These are phyloP conservation scores for zebrafish (Danio rerio) DNA, from an alignment of 2,113 vertebrate genomes.

Conservation along the genomic window DNA sequence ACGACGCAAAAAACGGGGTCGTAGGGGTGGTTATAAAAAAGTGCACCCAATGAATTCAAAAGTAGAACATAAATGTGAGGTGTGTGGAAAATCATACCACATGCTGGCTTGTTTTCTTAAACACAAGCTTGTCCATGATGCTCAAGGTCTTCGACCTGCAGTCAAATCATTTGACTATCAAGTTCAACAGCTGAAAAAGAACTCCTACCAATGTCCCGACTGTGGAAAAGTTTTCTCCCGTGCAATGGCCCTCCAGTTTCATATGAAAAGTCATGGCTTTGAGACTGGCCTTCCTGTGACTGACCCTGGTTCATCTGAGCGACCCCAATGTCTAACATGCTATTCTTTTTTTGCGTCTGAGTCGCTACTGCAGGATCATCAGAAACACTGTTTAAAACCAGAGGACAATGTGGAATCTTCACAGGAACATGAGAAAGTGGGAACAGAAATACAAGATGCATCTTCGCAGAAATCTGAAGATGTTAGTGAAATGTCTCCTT, in stretches of 20 bases:
- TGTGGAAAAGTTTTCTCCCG: constrained; percentile 78
- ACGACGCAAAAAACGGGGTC: constrained; percentile 67
- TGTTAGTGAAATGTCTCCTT: no score
- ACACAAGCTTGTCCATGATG: constrained; percentile 74
- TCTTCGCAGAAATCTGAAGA: background rate
- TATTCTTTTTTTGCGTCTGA: constrained; percentile 67
- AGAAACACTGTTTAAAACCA: constrained; percentile 55
- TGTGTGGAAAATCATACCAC: constrained; percentile 76
- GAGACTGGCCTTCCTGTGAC: constrained; percentile 66
- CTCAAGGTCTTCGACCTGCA: constrained; percentile 66
- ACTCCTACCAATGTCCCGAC: constrained; percentile 76
- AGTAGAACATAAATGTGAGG: constrained; percentile 73
- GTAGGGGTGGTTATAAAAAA: constrained; percentile 69
- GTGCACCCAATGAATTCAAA: constrained; percentile 34
- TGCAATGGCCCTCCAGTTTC: constrained; percentile 80
- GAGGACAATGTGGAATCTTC: background rate
- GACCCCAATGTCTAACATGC: constrained; percentile 69
- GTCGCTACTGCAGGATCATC: constrained; percentile 67
- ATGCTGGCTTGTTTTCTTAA: constrained; percentile 77
- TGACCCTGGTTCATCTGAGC: constrained; percentile 41
- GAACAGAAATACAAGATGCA: background rate
- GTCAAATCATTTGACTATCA: constrained; percentile 79
- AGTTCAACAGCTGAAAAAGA: constrained; percentile 76
- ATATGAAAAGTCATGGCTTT: constrained; percentile 80
- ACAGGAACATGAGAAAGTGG: constrained; percentile 2